Percentiles rank a stretch among this genome's conserved stretches.
Evolutionary conservation across 2,888 invertebrate species (phyloP).

Genomic region (Brachyptera putata): DNA sequence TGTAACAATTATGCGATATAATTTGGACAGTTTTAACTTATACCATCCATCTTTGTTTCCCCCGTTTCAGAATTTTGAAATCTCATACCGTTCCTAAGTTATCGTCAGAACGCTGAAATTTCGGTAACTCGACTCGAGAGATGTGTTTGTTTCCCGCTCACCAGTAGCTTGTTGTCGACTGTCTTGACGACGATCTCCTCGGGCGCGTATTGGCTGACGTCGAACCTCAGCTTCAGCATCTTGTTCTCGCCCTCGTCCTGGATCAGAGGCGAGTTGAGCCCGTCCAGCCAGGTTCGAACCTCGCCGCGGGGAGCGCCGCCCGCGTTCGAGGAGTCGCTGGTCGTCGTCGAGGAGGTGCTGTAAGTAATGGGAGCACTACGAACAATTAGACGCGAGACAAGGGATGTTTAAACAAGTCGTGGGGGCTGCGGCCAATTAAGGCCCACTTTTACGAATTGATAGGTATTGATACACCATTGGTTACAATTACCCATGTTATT

Average conservation of each 20-base stretch:
- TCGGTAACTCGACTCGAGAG: no score
- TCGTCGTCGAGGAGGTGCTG: slow-evolving; percentile 59
- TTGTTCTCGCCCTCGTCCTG: slow-evolving; percentile 93
- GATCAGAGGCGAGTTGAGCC: slow-evolving; percentile 87
- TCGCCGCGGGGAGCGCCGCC: slow-evolving; percentile 44
- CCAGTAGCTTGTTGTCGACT: slow-evolving; percentile 94
- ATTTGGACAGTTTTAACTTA: no score
- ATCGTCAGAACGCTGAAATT: no score
- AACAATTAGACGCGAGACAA: background rate
- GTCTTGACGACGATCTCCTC: slow-evolving; percentile 99
- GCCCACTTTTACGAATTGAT: no score
- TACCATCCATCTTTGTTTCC: no score
- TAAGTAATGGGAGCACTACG: slow-evolving; percentile 37
- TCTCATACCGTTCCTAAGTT: no score
- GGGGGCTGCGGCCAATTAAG: background rate
- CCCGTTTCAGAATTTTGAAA: no score
- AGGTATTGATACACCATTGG: no score
- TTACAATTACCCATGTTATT: no score
- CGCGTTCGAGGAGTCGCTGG: slow-evolving; percentile 53
- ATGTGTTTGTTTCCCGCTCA: slow-evolving; percentile 51
- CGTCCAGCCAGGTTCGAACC: slow-evolving; percentile 71
- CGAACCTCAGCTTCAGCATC: slow-evolving; percentile 90
- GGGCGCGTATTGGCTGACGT: slow-evolving; percentile 91
- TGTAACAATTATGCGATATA: no score
- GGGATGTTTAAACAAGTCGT: background rate